Evolutionary conservation across 2,113 vertebrate genomes (phyloP).

Genomic region (Mesitornis unicolor): DNA sequence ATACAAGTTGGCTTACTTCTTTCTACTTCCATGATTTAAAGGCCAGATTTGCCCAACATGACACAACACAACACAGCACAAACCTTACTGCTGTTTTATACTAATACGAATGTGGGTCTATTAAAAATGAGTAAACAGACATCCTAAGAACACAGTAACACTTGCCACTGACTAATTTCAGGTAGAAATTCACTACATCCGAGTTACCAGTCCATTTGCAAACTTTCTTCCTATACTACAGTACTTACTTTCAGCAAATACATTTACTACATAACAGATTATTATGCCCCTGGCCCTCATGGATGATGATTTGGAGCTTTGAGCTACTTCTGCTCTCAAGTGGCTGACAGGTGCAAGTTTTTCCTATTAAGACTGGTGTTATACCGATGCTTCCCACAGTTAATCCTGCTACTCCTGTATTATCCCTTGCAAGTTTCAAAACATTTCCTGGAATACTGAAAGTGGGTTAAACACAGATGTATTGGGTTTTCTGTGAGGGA

Average conservation of each 20-base stretch:
- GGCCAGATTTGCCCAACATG: background rate
- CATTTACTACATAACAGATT: background rate
- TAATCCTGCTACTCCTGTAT: background rate
- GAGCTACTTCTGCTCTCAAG: background rate
- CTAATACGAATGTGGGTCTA: background rate
- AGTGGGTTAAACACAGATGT: background rate
- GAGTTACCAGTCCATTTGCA: background rate
- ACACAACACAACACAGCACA: background rate
- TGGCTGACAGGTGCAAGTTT: background rate
- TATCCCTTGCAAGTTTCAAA: background rate
- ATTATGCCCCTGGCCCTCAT: background rate
- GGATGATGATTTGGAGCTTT: background rate
- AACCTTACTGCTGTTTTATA: background rate
- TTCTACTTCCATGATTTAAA: background rate
- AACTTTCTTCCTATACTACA: background rate
- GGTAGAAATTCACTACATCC: background rate
- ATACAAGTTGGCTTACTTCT: fast-evolving
- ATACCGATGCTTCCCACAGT: background rate
- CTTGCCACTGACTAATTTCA: background rate
- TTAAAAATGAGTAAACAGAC: background rate
- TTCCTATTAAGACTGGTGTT: background rate
- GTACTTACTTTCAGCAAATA: background rate
- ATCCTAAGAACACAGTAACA: background rate
- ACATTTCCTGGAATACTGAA: background rate
- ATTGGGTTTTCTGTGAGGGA: too few species aligned